Evolutionary conservation across 2,113 vertebrate species (phyloP).

Genomic region (Otus sunia): DNA sequence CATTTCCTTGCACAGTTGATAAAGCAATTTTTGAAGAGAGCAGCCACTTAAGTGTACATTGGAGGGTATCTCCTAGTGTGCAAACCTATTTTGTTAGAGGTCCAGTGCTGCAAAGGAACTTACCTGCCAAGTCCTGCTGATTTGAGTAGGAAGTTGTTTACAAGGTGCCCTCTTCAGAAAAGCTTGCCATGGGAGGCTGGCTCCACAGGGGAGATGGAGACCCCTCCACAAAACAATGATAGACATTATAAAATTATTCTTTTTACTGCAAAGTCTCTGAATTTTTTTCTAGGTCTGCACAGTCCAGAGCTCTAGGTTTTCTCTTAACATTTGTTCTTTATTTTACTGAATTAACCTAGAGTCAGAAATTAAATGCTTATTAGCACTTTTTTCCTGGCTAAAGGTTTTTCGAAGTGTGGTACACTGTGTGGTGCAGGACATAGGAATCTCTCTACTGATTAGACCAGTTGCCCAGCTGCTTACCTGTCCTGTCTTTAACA

Average conservation of each 20-base stretch:
- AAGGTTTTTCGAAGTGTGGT: background rate
- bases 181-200: background rate
- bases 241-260: background rate
- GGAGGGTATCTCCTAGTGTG: background rate
- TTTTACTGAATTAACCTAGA: background rate
- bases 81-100: background rate
- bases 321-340: background rate
- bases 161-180: background rate
- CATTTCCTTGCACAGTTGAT: background rate
- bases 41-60: background rate
- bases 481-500: background rate
- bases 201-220: background rate
- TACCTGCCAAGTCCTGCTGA: background rate
- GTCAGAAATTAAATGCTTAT: background rate
- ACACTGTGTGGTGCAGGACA: background rate
- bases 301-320: background rate
- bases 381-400: background rate
- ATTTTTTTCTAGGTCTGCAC: background rate
- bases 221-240: background rate
- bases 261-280: background rate
- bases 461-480: background rate
- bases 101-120: background rate
- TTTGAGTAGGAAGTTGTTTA: background rate
- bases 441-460: background rate
- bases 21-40: background rate